Base-by-base conservation (phyloP, 2,888 invertebrate species). In the Embidobia sp. region DNA sequence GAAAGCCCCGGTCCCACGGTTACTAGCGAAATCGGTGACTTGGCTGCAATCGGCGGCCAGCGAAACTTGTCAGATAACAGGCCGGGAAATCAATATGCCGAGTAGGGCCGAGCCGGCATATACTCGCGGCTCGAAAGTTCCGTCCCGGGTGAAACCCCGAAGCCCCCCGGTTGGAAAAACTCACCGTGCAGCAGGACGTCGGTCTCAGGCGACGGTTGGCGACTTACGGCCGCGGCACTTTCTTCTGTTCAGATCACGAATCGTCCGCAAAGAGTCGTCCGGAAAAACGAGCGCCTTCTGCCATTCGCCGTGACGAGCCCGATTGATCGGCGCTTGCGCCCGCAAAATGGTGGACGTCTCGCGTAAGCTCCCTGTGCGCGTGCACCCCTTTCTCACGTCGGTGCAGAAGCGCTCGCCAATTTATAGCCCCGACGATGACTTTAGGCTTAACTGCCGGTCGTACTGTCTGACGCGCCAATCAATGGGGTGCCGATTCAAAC, bases 21-120 rank as follows among this genome's bases (percentile, higher is more conserved):
- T n/a, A n/a, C n/a, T n/a, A n/a, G n/a, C n/a, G n/a, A n/a, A n/a
- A n/a, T n/a, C n/a, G n/a, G n/a, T n/a, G n/a, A n/a, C 22, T 5
- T 22, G 29, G 10, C 57, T 16, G 1, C 13, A 3, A 1, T 7
- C 1, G 13, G 0, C 1, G 3, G 19, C 11, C 2, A 2, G 11
- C 6, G 44, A 5, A 8, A 8, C 8, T 29, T 8, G 8, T 29
- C 29, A 2, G 5, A 10, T 33, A 11, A 33, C 33, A 76, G 57
- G 46, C 79, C 79, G 79, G 79, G 79, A 76, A 79, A 79, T 79
- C 79, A 77, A 79, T 79, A 79, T 77, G 73, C 53, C 53, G 67
- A 49, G 44, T 51, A 26, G 66, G 66, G 74, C 61, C 61, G 73
- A 70, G 70, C 79, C 76, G 79, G 76, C 37, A 53, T 33, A 29